phyloP scores from a whole-genome alignment of 2,113 vertebrate genomes.

The Gopherus evgoodei region DNA sequence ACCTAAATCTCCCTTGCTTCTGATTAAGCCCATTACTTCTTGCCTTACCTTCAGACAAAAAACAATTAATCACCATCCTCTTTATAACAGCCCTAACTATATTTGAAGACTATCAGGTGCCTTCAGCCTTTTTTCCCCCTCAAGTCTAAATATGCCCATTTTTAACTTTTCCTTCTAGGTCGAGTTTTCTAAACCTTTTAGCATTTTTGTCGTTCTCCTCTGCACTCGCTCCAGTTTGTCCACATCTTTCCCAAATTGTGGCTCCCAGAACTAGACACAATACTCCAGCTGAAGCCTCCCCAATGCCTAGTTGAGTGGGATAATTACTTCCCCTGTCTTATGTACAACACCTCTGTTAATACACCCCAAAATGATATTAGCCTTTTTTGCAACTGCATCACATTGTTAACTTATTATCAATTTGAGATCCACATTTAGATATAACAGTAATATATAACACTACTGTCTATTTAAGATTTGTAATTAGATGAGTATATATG shows the following conservation, averaged over 20 bases:
- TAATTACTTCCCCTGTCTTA: too few species aligned
- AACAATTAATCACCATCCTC: neutral
- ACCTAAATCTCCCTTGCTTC: neutral
- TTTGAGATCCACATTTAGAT: too few species aligned
- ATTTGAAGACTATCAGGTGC: neutral
- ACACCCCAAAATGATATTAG: too few species aligned
- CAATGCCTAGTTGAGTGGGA: neutral
- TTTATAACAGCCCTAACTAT: neutral
- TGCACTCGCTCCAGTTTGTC: neutral
- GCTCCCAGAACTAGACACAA: neutral
- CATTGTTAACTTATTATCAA: too few species aligned
- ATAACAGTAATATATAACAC: too few species aligned
- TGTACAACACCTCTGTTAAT: too few species aligned
- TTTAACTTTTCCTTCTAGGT: neutral
- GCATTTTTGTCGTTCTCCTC: neutral
- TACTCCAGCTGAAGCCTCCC: neutral
- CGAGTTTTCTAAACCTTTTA: neutral
- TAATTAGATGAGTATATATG: neutral
- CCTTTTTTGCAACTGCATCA: too few species aligned
- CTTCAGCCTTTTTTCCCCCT: neutral
- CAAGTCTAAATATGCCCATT: neutral
- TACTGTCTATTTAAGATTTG: neutral
- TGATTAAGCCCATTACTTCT: neutral
- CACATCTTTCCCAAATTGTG: neutral
- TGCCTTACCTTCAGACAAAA: neutral